These are phyloP conservation scores for Trichosurus vulpecula DNA, from an alignment of 2,797 vertebrate species.

Conservation along the genomic window DNA sequence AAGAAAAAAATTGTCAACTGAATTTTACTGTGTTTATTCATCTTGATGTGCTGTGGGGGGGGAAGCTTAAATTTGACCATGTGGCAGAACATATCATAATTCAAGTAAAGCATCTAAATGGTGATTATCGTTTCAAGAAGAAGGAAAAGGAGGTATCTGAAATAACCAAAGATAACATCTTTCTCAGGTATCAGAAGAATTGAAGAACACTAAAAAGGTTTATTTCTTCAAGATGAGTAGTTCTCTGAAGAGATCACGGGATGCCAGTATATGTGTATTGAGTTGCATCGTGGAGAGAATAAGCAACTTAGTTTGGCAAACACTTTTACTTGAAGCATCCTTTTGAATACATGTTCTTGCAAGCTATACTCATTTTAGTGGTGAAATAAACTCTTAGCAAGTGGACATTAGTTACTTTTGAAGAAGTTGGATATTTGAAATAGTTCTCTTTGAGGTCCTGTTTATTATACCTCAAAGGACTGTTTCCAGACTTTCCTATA, in stretches of 20 bases:
- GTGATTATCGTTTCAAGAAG: slow-evolving; percentile 58
- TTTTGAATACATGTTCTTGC: slow-evolving; percentile 32
- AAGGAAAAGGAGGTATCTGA: slow-evolving; percentile 51
- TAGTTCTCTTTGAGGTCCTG: slow-evolving; percentile 26
- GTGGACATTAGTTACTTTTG: slow-evolving; percentile 10
- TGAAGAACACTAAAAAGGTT: slow-evolving; percentile 81
- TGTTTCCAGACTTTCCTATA: background rate
- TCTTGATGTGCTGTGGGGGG: background rate
- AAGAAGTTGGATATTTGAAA: slow-evolving; percentile 24
- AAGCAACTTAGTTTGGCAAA: slow-evolving; percentile 30
- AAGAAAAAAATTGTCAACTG: slow-evolving; percentile 51
- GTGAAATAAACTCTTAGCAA: slow-evolving; percentile 5
- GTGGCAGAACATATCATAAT: slow-evolving; percentile 46
- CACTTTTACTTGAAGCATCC: slow-evolving; percentile 1
- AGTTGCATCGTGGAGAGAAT: background rate
- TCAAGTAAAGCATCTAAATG: slow-evolving; percentile 43
- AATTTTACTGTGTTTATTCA: slow-evolving; percentile 19
- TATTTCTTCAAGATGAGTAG: slow-evolving; percentile 24
- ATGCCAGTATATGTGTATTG: slow-evolving; percentile 15
- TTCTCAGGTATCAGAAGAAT: slow-evolving; percentile 57
- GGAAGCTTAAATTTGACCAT: slow-evolving; percentile 16
- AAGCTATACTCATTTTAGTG: background rate
- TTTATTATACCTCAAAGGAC: background rate
- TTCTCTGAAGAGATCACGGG: background rate
- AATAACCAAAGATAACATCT: slow-evolving; percentile 23